Evolutionary conservation across 2,888 invertebrate species (phyloP).

Genomic region (Nipponacmea schrenckii): DNA sequence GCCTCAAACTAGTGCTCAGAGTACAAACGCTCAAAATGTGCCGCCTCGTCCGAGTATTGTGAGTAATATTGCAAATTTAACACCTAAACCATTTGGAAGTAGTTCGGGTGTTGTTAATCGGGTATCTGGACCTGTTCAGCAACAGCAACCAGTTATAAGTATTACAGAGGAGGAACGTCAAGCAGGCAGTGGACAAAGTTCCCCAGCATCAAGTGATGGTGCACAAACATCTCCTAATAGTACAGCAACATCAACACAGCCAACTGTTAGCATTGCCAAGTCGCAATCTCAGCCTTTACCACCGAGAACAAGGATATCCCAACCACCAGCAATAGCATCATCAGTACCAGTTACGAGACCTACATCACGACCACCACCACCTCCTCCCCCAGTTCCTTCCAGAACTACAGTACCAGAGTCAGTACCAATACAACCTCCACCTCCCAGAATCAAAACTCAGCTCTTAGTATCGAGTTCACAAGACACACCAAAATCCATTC

Average conservation of each 20-base stretch:
- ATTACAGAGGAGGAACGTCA: conserved; percentile 55
- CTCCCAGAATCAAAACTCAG: conserved; percentile 28
- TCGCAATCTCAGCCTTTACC: not conserved
- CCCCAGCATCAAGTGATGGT: conserved; percentile 59
- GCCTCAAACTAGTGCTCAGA: not conserved
- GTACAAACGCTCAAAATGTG: conserved; percentile 6
- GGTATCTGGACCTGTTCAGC: conserved; percentile 16
- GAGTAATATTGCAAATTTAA: conserved; percentile 45
- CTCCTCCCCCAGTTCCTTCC: not conserved
- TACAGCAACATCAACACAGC: not conserved
- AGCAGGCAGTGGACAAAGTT: conserved; percentile 63
- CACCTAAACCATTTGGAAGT: conserved; percentile 58
- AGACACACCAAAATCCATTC: conserved; percentile 11
- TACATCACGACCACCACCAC: not conserved
- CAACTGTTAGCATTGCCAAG: not conserved
- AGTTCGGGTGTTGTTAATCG: conserved; percentile 31
- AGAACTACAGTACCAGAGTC: conserved; percentile 6
- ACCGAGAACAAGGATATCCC: not conserved
- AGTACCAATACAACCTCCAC: conserved; percentile 3
- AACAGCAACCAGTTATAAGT: conserved; percentile 43
- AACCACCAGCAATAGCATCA: not conserved
- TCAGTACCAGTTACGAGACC: not conserved
- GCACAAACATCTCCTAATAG: conserved; percentile 27
- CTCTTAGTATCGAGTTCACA: conserved; percentile 28
- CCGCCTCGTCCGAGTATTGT: conserved; percentile 34